Evolutionary conservation across 2,888 invertebrate genomes (phyloP), one percentile per base, ranked within the genome.

Genomic region (Augiades crinisus): DNA sequence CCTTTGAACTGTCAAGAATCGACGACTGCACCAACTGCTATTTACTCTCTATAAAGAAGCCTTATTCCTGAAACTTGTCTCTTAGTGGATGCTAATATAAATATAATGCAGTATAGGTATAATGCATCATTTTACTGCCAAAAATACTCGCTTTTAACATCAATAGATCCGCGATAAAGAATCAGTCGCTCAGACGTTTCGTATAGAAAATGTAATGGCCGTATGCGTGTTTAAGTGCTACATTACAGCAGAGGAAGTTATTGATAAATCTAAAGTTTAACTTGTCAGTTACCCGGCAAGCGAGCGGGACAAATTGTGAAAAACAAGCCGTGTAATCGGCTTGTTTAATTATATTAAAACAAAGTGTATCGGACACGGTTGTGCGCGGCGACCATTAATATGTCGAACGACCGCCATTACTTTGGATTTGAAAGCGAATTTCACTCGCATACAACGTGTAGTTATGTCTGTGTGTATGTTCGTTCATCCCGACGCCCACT

Each of bases 371-470:
- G 33, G 22, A 30, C 33, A 40, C 22, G 13, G 47, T 12, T 12
- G 16, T 4, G 47, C 47, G 38, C 38, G 22, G 31, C 33, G 7
- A 7, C 27, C 34, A 49, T 49, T 49, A 49, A 49, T 43, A 36
- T 19, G 34, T 41, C 27, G 12, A 50, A 50, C 19, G 31, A 21
- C 34, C 10, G 43, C 50, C 31, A 50, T 50, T 50, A 43, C 34
- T 50, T 49, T 27, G 19, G 12, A 34, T 17, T 41, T 33, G 49
- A 50, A 50, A 50, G 36, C 16, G 27, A 43, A 27, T 50, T 50
- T 36, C 43, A 41, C 43, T 47, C 22, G 33, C 37, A 13, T 33
- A 40, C 19, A 31, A 27, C 12, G 16, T 40, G 38, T 17, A 27
- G 37, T 30, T 17, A 24, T 33, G 14, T 41, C 5, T 19, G 13